These are phyloP conservation scores for Naja naja DNA, from an alignment of 2,113 vertebrate genomes.

Conservation along the genomic window DNA sequence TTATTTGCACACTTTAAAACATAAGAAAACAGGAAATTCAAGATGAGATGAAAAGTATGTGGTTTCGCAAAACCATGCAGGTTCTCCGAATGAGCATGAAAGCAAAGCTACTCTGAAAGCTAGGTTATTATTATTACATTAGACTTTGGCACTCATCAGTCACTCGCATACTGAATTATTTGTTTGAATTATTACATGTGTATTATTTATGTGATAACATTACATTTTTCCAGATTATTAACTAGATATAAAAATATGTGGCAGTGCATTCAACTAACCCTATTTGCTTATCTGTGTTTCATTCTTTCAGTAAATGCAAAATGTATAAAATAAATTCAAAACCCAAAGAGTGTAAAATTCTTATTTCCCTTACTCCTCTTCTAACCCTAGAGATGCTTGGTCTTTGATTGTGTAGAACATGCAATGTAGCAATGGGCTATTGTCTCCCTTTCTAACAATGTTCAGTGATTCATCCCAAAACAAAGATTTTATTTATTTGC, in stretches of 20 bases:
- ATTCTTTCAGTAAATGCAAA: background rate
- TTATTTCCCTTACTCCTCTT: background rate
- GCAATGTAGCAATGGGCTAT: background rate
- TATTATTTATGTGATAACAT: background rate
- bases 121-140: background rate
- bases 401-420: background rate
- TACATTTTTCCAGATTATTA: background rate
- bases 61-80: background rate
- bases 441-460: background rate
- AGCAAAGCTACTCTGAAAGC: background rate
- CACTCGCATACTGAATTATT: fast-evolving
- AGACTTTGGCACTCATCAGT: fast-evolving
- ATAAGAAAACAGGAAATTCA: slow-evolving; percentile 5
- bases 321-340: background rate
- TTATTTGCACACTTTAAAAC: background rate
- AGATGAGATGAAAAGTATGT: background rate
- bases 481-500: background rate
- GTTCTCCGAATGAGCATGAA: fast-evolving
- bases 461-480: background rate
- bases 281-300: background rate
- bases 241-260: background rate
- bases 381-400: background rate
- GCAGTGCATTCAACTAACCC: background rate
- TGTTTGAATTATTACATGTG: background rate
- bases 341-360: background rate